phyloP scores from a whole-genome alignment of 2,113 vertebrate species.

The Lagopus leucura region DNA sequence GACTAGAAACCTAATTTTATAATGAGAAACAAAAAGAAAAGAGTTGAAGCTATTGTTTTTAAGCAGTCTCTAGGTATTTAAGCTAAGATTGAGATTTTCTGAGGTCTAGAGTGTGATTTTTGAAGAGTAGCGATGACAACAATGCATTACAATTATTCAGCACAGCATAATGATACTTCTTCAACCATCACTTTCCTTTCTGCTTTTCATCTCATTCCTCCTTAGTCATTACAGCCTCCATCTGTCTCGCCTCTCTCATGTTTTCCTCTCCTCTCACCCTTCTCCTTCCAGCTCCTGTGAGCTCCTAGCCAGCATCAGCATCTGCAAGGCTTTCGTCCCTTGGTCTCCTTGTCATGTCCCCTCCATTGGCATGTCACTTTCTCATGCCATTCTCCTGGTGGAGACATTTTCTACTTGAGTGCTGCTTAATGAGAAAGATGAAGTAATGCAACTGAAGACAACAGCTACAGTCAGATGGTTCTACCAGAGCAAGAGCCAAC shows the following conservation, averaged over 20 bases:
- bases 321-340: neutral
- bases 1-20: neutral
- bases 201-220: neutral
- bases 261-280: neutral
- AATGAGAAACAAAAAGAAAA: neutral
- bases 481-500: neutral
- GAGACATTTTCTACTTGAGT: neutral
- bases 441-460: neutral
- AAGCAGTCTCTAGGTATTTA: neutral
- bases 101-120: neutral
- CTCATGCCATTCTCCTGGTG: neutral
- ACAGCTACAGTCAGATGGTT: neutral
- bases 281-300: neutral
- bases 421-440: neutral
- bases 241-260: neutral
- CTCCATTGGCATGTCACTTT: neutral
- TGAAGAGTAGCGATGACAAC: neutral
- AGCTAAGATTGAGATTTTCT: neutral
- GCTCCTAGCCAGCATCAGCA: neutral
- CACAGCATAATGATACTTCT: neutral
- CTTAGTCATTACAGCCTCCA: neutral
- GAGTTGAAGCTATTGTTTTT: neutral
- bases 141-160: rapidly evolving
- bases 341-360: neutral
- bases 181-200: neutral